These are phyloP conservation scores for Penaeus indicus DNA, from an alignment of 1,140 invertebrate genomes.

Conservation along the genomic window DNA sequence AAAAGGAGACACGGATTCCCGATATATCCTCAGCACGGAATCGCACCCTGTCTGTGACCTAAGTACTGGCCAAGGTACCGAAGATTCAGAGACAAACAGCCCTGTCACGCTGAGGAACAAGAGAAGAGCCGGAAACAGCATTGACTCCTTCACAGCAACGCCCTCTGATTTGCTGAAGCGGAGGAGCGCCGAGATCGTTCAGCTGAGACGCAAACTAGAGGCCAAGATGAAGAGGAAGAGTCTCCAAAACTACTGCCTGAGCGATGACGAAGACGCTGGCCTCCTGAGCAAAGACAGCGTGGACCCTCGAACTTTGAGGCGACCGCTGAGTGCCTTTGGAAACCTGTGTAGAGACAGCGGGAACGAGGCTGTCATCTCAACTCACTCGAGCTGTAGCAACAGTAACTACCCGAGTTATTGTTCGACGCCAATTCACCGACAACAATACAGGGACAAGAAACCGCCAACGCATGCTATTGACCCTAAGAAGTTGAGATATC, in stretches of 20 bases:
- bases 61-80: no score
- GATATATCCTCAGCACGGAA: no score
- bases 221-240: conserved; percentile 27
- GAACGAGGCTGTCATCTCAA: no score
- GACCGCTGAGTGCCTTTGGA: conserved; percentile 10
- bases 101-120: not conserved
- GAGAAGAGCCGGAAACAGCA: not conserved
- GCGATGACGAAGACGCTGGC: not conserved
- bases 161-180: conserved; percentile 21
- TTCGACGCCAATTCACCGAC: no score
- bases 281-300: not conserved
- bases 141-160: not conserved
- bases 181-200: conserved; percentile 35
- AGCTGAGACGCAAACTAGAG: conserved; percentile 21
- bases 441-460: no score
- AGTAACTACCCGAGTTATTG: no score
- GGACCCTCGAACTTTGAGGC: not conserved
- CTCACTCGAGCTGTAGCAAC: no score
- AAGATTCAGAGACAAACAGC: no score
- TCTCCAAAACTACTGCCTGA: not conserved
- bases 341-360: not conserved
- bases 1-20: no score
- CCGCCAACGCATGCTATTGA: no score
- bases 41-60: no score
- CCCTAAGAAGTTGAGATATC: no score